A percentile compares a stretch with the other conserved stretches of the same genome.
phyloP scores from a whole-genome alignment of 2,113 vertebrate genomes.

The Glareola pratincola region DNA sequence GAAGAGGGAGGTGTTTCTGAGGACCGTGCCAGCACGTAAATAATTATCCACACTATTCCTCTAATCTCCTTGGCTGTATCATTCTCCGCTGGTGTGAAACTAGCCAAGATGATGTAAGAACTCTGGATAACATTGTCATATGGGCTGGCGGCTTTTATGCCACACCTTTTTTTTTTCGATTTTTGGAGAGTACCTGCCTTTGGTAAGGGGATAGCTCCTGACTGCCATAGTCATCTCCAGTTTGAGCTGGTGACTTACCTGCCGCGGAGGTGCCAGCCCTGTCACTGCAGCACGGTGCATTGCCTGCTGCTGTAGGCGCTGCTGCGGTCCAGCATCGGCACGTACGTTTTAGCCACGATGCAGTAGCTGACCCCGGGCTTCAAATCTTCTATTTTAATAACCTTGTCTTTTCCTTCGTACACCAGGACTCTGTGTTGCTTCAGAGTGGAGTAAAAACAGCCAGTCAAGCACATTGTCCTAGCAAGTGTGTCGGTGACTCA shows the following conservation, averaged over 20 bases:
- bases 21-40: background rate
- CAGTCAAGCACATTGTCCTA: background rate
- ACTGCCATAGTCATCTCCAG: background rate
- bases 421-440: slow-evolving; percentile 57
- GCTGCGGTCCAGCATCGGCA: slow-evolving; percentile 38
- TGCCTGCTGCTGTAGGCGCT: slow-evolving; percentile 56
- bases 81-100: background rate
- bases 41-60: background rate
- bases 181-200: background rate
- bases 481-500: background rate
- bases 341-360: background rate
- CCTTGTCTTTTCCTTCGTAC: slow-evolving; percentile 63
- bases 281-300: slow-evolving; percentile 21
- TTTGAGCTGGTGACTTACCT: background rate
- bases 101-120: background rate
- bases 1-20: background rate
- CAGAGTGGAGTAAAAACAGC: background rate
- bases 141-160: background rate
- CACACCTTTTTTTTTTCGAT: background rate
- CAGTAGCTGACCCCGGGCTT: slow-evolving; percentile 49
- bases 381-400: slow-evolving; percentile 51
- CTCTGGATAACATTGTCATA: background rate
- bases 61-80: background rate
- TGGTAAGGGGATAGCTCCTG: background rate
- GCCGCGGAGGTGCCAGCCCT: background rate